A percentile compares a stretch with the other conserved stretches of the same genome.
Conservation (phyloP, 2,888 invertebrate genomes). For the Clepsis dumicolana region DNA sequence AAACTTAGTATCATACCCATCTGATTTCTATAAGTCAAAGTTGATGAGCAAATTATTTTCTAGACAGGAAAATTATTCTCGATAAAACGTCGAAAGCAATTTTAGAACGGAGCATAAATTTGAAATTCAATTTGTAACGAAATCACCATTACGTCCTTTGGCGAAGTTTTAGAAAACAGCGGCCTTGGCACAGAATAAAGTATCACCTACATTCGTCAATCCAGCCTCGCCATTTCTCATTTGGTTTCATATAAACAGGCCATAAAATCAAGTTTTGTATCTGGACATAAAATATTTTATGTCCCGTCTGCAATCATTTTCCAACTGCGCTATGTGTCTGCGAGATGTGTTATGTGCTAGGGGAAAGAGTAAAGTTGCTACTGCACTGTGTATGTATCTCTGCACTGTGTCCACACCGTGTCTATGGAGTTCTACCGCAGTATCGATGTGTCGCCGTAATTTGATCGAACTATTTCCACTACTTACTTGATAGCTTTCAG, state of each 20-base stretch:
- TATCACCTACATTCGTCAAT: conserved; percentile 65
- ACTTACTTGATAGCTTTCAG: conserved; percentile 44
- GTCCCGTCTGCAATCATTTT: conserved; percentile 61
- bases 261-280: conserved; percentile 78
- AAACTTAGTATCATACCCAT: neutral
- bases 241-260: conserved; percentile 73
- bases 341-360: neutral
- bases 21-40: neutral
- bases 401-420: conserved; percentile 20
- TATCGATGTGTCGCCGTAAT: conserved; percentile 34
- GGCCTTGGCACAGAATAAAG: conserved; percentile 52
- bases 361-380: neutral
- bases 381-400: neutral
- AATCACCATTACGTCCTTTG: conserved; percentile 1
- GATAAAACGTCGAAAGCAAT: conserved; percentile 8
- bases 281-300: conserved; percentile 74
- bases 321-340: conserved; percentile 48
- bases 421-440: neutral
- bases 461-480: conserved; percentile 45
- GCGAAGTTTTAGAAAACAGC: neutral
- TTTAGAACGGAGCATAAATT: conserved; percentile 9
- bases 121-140: conserved; percentile 13
- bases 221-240: conserved; percentile 63
- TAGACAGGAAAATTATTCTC: neutral
- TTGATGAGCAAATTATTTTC: neutral